Evolutionary conservation across 2,888 invertebrate genomes (phyloP), one percentile per base, ranked within the genome.

Genomic region (Heliconius ethilla): DNA sequence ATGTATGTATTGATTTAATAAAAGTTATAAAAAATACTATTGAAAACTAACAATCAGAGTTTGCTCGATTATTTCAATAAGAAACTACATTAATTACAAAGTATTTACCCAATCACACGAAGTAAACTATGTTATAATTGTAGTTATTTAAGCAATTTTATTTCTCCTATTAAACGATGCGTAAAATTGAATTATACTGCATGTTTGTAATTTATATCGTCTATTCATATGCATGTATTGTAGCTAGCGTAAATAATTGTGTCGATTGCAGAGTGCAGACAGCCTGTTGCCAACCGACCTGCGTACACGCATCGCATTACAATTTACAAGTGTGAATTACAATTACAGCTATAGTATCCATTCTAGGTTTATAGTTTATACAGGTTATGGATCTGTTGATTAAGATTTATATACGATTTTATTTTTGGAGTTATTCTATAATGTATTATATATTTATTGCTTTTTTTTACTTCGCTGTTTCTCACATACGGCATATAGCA

Each of bases 261-360:
- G 82, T 78, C 78, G 78, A 76, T 75, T 70, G 83, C 83, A 88
- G 88, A 89, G 74, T 69, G 83, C 83, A 88, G 88, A 89, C 90
- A 82, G 90, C 88, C 82, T 89, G 89, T 89, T 90, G 89, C 89
- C 89, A 90, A 79, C 87, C 87, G 84, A 84, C 81, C 81, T 82
- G 80, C 81, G 77, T 37, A 67, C 72, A 75, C 75, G 81, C 78
- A 77, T 77, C 78, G 27, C 40, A 74, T 78, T 80, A 78, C 74
- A 70, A 63, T 55, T n/a, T 80, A 76, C 76, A 70, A 63, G 70
- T n/a, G 33, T 70, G 70, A 70, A 70, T 70, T 70, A 55, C 55
- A 70, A 55, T 55, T 29, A 55, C 29, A 55, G 13, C 18, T 55
- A 18, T 29, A 70, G 22, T 29, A 13, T 70, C 13, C 25, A n/a